phyloP scores from a whole-genome alignment of 2,888 invertebrate genomes.

The Esperia sulphurella region DNA sequence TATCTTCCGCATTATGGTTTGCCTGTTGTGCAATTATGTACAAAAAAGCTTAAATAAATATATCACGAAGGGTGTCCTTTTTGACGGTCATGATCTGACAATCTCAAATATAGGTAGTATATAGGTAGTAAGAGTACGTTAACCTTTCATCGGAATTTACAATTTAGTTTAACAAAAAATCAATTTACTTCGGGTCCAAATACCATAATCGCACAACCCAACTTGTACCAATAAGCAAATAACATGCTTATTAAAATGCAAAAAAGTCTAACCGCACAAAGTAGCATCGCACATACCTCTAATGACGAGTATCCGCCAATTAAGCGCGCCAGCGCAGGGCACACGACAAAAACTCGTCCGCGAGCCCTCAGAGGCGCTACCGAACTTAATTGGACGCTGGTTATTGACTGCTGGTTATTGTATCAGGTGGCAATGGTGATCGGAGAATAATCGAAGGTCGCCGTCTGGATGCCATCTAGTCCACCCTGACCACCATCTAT shows the following conservation, averaged over 20 bases:
- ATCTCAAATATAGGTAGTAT: no score
- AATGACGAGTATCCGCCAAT: slow-evolving; percentile 73
- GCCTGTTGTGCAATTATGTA: no score
- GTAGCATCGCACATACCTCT: slow-evolving; percentile 44
- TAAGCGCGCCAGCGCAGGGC: slow-evolving; percentile 44
- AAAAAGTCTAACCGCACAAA: slow-evolving; percentile 42
- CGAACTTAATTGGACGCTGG: slow-evolving; percentile 71
- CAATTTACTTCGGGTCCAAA: background rate
- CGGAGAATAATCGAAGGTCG: slow-evolving; percentile 57
- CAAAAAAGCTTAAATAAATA: no score
- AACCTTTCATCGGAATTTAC: no score
- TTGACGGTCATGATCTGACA: no score
- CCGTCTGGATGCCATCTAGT: slow-evolving; percentile 24
- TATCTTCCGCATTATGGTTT: no score
- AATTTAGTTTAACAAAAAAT: no score
- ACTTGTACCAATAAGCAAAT: slow-evolving; percentile 25
- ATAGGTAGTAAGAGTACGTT: no score
- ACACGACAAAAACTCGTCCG: slow-evolving; percentile 67
- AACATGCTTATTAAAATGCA: slow-evolving; percentile 27
- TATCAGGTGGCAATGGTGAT: slow-evolving; percentile 41
- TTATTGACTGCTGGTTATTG: slow-evolving; percentile 59
- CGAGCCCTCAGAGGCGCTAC: slow-evolving; percentile 64
- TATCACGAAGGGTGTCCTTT: no score
- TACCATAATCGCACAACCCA: background rate
- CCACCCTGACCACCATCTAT: slow-evolving; percentile 33